phyloP scores from a whole-genome alignment of 2,888 invertebrate genomes.

The Chymomyza procnemis region DNA sequence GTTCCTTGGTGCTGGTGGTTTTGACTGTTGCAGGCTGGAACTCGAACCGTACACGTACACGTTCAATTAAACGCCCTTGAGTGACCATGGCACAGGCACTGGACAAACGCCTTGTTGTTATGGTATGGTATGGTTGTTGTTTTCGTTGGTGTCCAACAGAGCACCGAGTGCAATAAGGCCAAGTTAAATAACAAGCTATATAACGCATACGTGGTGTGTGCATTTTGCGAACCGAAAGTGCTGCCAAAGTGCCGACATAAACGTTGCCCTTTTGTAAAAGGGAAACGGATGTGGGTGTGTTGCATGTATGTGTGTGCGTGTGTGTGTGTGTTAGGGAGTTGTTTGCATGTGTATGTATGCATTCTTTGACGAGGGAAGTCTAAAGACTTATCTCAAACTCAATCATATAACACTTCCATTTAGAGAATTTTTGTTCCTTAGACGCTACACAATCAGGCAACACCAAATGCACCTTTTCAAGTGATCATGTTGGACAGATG shows the following conservation, averaged over 20 bases:
- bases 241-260: constrained; percentile 29
- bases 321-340: constrained; percentile 1
- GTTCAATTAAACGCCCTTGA: constrained; percentile 72
- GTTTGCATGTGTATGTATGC: neutral
- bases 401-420: no score
- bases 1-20: neutral
- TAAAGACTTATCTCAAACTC: no score
- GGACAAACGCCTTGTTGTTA: neutral
- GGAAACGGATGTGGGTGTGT: constrained; percentile 51
- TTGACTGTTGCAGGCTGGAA: constrained; percentile 13
- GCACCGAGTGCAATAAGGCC: constrained; percentile 14
- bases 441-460: no score
- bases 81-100: constrained; percentile 49
- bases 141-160: neutral
- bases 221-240: constrained; percentile 53
- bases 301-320: neutral
- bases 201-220: constrained; percentile 68
- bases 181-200: constrained; percentile 72
- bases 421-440: no score
- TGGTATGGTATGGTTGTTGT: no score
- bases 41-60: constrained; percentile 55
- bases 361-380: no score
- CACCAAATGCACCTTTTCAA: no score
- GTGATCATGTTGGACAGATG: no score
- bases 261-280: constrained; percentile 45